phyloP scores from a whole-genome alignment of 2,888 invertebrate species.

The Hyposoter dolosus region DNA sequence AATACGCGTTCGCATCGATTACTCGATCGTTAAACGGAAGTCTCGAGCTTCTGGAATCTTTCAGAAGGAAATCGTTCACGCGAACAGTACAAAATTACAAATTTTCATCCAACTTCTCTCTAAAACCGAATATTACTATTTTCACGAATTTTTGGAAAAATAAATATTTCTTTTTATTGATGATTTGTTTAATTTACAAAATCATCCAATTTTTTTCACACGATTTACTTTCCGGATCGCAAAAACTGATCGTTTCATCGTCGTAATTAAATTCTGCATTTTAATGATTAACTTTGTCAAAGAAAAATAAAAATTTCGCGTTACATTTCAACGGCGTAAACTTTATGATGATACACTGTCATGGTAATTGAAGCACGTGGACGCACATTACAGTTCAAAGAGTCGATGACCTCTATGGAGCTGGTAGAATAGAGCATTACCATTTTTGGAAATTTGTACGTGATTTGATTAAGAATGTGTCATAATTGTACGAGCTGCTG shows the following conservation, averaged over 20 bases:
- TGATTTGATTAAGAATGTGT: conserved; percentile 40
- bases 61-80: neutral
- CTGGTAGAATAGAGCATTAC: conserved; percentile 16
- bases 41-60: conserved; percentile 4
- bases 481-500: conserved; percentile 3
- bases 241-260: no score
- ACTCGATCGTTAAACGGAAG: neutral
- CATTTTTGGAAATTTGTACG: conserved; percentile 30
- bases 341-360: neutral
- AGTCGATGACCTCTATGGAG: conserved; percentile 36
- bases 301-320: no score
- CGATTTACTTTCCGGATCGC: no score
- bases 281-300: no score
- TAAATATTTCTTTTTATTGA: no score
- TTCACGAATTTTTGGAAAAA: no score
- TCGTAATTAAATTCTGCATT: no score
- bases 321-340: no score
- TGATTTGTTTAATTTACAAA: no score
- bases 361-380: neutral
- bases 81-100: neutral
- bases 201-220: no score
- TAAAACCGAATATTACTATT: neutral
- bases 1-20: neutral
- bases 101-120: neutral
- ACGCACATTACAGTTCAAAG: conserved; percentile 2